Conservation (phyloP, 2,113 vertebrate species). For the Limnothrissa miodon region DNA sequence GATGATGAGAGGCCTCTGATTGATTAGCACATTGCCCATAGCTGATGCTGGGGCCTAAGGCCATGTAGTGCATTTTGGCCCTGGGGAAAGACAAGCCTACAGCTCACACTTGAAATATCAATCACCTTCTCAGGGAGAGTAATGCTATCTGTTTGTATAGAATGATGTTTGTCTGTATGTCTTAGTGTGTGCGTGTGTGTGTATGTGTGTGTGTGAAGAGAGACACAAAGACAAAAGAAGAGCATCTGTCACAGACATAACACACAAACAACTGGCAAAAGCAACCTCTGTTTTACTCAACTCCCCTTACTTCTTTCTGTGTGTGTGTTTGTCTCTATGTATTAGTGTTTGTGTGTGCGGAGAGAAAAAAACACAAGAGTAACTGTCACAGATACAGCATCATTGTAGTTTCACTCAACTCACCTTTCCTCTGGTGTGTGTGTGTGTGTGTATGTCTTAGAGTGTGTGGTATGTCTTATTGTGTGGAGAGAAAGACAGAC, state of each 20-base stretch:
- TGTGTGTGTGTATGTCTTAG: too few relatives aligned
- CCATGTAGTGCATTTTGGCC: background rate
- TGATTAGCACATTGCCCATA: constrained; percentile 59
- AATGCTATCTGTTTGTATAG: constrained; percentile 63
- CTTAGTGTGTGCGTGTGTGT: background rate
- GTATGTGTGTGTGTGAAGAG: background rate
- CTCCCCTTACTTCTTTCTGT: background rate
- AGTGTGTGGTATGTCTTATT: too few relatives aligned
- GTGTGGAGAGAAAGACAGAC: too few relatives aligned
- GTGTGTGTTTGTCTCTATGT: too few relatives aligned
- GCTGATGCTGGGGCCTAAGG: constrained; percentile 56
- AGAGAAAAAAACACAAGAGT: too few relatives aligned
- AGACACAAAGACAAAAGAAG: background rate
- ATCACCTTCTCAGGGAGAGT: constrained; percentile 64
- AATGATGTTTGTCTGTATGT: background rate
- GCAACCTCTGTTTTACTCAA: background rate
- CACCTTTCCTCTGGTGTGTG: background rate
- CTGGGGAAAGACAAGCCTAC: constrained; percentile 38
- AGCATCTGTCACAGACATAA: background rate
- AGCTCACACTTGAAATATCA: constrained; percentile 55
- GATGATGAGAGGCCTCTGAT: background rate
- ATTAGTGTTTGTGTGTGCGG: too few relatives aligned
- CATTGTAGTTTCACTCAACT: background rate
- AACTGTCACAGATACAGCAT: too few relatives aligned
- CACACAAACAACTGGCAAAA: background rate